Base-by-base conservation (phyloP, 1,140 invertebrate species). In the Cardiocondyla obscurior region DNA sequence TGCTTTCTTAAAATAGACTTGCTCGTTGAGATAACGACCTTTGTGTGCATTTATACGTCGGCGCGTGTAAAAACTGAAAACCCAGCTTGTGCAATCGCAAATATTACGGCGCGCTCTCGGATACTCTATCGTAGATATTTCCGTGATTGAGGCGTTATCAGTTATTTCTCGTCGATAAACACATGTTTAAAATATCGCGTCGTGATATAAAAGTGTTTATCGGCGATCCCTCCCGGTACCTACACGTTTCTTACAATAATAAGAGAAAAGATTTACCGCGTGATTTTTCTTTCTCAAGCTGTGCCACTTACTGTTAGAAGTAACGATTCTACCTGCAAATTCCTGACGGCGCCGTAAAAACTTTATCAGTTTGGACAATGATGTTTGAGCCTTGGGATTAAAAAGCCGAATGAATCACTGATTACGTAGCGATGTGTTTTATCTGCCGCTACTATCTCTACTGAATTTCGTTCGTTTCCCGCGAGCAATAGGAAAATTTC, bases 401-500 rank as follows among this genome's bases (percentile, higher is more conserved):
- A 85, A 19, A 85, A 83, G 51, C 0, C 22, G 65, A 49, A 85
- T 86, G 85, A 86, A 72, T 86, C 85, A 86, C 60, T 53, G 28
- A 58, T 72, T 72, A 83, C 67, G 55, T 82, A 44, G 53, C 67
- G 36, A 55, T 42, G 49, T 42, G 3, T 51, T 82, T n/a, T 86
- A 82, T 86, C 76, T 53, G n/a, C 33, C 14, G 42, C 69, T 55
- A 72, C 36, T 39, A 79, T 33, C 42, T 30, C 49, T 64, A 19
- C 10, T 81, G 65, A 58, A 10, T 85, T 72, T 55, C 44, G 28
- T 25, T 39, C 25, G 19, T 82, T 74, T 22, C 46, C 25, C 14
- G 7, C 4, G 42, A 5, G 53, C 12, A 2, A 77, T n/a, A 28
- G 19, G 30, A 64, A 51, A 65, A 36, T 12, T 4, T 28, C 16